Conservation (phyloP, 2,888 invertebrate species). For the Eupithecia dodoneata region DNA sequence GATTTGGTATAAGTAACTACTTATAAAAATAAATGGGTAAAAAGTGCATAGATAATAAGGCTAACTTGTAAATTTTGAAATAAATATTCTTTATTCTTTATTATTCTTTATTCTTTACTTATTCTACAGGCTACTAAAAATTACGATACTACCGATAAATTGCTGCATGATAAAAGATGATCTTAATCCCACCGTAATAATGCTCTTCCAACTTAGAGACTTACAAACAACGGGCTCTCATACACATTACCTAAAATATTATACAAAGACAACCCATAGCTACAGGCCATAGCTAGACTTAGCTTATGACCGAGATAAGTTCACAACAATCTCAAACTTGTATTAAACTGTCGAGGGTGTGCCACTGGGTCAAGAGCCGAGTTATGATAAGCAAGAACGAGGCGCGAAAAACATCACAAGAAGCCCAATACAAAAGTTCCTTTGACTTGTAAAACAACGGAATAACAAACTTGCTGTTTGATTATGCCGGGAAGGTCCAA, state of each 20-base stretch:
- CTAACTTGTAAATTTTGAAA: too few relatives aligned
- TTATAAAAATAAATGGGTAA: too few relatives aligned
- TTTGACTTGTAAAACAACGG: conserved; percentile 35
- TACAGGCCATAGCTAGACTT: conserved; percentile 4
- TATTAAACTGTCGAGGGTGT: conserved; percentile 28
- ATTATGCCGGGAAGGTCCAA: conserved; percentile 12
- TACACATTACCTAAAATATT: neutral
- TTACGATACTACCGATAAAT: too few relatives aligned
- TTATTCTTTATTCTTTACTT: too few relatives aligned
- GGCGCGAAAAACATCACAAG: conserved; percentile 30
- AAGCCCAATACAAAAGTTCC: conserved; percentile 31
- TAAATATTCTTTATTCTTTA: too few relatives aligned
- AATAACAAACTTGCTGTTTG: conserved; percentile 21
- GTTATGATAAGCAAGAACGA: conserved; percentile 33
- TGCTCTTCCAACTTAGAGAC: neutral
- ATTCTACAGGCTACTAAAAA: too few relatives aligned
- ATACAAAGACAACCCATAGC: neutral
- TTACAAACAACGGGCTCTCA: neutral
- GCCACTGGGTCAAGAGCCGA: conserved; percentile 35
- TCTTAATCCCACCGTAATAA: neutral
- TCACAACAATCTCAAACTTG: conserved; percentile 23
- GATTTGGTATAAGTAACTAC: too few relatives aligned
- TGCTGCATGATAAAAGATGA: too few relatives aligned
- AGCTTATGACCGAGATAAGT: conserved; percentile 21
- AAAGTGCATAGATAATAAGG: too few relatives aligned